Base-by-base conservation (phyloP, 1,140 invertebrate genomes). In the Drosophila bocki region DNA sequence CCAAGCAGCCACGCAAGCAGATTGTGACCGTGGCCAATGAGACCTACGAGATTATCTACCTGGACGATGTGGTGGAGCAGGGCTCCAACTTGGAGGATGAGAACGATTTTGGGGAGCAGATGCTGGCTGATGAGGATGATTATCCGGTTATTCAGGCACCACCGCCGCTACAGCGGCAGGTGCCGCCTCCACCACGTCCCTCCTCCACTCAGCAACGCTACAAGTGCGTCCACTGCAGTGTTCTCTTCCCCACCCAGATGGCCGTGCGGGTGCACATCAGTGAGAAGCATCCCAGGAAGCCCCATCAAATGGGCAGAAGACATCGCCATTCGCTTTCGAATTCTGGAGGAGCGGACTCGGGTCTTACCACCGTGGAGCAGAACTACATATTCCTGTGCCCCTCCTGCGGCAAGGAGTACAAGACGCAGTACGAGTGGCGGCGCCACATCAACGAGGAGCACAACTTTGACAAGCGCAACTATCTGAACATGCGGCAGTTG, bases 371-470 rank as follows among this genome's bases (percentile, higher is more conserved):
- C 7, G 75, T 91, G 8, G 91, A 92, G 22, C 77, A 91, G 47
- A 90, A 91, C 47, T 92, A 91, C 54, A 88, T 87, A 47, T 92
- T 82, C 37, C 41, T 92, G 29, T 92, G 91, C 35, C 91, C 91
- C 1, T 88, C 87, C 1, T 92, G 91, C 37, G 91, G 91, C 29
- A 62, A 78, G 54, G 75, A 87, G 12, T 91, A 90, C 53, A 83
- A 91, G 56, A 81, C 91, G 6, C 87, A 92, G 65, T 83, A 78
- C 12, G 84, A 90, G 39, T 92, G 91, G 91, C 91, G 91, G 3
- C 91, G 91, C n/a, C 91, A 92, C 53, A 92, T 92, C 22, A 92
- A 92, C 39, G 78, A 90, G 32, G 78, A 75, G 15, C 91, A 92
- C 61, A 92, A 92, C 33, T 92, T 91, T 12, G 91, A 92, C 53